Percentiles rank a stretch among this genome's conserved stretches.
phyloP scores from a whole-genome alignment of 1,140 invertebrate genomes.

The Drosophila kohkoa region DNA sequence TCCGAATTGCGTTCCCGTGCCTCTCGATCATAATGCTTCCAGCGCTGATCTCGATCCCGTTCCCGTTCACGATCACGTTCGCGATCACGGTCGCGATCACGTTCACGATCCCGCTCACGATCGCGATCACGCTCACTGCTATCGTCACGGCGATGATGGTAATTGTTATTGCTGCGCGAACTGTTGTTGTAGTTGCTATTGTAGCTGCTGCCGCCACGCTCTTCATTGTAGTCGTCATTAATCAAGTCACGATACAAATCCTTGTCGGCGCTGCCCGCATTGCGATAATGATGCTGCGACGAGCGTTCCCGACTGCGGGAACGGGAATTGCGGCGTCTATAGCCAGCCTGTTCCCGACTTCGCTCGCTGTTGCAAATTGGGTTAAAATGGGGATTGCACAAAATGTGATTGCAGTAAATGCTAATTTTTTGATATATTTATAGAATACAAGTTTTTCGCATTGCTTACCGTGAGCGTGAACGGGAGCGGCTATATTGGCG shows the following conservation, averaged over 20 bases:
- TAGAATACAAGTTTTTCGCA: neutral
- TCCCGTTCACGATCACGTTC: conserved; percentile 62
- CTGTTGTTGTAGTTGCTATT: conserved; percentile 47
- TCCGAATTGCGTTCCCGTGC: conserved; percentile 53
- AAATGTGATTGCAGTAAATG: neutral
- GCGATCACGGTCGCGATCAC: conserved; percentile 52
- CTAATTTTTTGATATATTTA: neutral
- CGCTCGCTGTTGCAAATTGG: conserved; percentile 43
- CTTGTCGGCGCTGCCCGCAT: conserved; percentile 54
- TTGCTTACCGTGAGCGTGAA: conserved; percentile 70
- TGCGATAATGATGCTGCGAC: conserved; percentile 36
- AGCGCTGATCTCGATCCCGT: conserved; percentile 66
- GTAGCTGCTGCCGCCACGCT: conserved; percentile 40
- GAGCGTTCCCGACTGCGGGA: conserved; percentile 75
- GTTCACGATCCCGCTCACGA: conserved; percentile 58
- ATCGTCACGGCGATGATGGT: conserved; percentile 63
- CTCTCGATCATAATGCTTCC: conserved; percentile 63
- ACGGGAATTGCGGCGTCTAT: conserved; percentile 55
- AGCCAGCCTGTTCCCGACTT: conserved; percentile 43
- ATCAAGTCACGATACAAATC: conserved; percentile 78
- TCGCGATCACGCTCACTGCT: conserved; percentile 49
- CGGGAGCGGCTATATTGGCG: conserved; percentile 63
- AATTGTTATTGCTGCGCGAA: conserved; percentile 59
- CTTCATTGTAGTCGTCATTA: conserved; percentile 74
- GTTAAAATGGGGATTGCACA: too few relatives aligned